Conservation (phyloP, 2,888 invertebrate species). For the Nebria salina region DNA sequence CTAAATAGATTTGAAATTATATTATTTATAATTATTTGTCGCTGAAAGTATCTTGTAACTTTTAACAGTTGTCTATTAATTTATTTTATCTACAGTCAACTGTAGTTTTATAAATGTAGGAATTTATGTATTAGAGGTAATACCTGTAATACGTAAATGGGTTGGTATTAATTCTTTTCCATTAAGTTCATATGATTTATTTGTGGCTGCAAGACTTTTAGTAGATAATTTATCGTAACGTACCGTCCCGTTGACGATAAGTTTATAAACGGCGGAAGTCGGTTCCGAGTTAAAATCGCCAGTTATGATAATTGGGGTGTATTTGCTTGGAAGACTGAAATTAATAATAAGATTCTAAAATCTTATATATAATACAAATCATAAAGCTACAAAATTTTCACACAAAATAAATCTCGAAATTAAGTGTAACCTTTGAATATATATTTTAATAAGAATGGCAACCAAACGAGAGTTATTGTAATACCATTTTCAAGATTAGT, state of each 20-base stretch:
- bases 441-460: too few relatives aligned
- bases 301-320: constrained; percentile 84
- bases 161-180: constrained; percentile 56
- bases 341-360: constrained; percentile 32
- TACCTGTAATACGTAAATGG: constrained; percentile 64
- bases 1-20: constrained; percentile 49
- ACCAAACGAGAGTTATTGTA: too few relatives aligned
- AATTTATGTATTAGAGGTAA: neutral
- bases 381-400: neutral
- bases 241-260: constrained; percentile 73
- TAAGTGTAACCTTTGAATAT: too few relatives aligned
- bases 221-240: constrained; percentile 60
- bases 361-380: constrained; percentile 12
- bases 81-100: too few relatives aligned
- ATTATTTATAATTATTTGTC: neutral
- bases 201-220: constrained; percentile 49
- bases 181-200: constrained; percentile 29
- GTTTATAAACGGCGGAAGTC: constrained; percentile 74
- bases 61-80: too few relatives aligned
- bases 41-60: too few relatives aligned
- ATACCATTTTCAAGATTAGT: too few relatives aligned
- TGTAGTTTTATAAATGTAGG: neutral
- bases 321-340: constrained; percentile 55
- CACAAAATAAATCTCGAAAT: too few relatives aligned
- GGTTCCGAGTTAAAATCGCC: constrained; percentile 94